A percentile compares a stretch with the other conserved stretches of the same genome.
These are phyloP conservation scores for Trichosurus vulpecula DNA, from an alignment of 2,797 vertebrate genomes.

Conservation along the genomic window DNA sequence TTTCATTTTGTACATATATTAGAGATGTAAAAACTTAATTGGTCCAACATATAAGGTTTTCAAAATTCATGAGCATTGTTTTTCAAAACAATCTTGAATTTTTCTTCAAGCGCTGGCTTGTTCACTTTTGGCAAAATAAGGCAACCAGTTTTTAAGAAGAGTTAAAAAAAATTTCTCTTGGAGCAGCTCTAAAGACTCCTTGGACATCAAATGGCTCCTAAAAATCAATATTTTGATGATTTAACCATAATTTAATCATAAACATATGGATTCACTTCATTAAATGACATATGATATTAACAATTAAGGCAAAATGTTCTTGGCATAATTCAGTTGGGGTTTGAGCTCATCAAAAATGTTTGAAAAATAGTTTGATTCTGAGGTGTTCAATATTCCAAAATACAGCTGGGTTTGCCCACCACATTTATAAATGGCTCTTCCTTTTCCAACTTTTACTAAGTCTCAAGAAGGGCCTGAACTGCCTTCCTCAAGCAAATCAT, in stretches of 20 bases:
- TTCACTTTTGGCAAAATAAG: conserved; percentile 13
- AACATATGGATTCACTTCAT: conserved; percentile 62
- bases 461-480: conserved; percentile 38
- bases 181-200: conserved; percentile 8
- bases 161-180: conserved; percentile 21
- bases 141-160: conserved; percentile 24
- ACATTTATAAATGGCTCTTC: conserved; percentile 11
- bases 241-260: conserved; percentile 50
- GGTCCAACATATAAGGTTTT: background rate
- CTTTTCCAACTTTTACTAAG: conserved; percentile 13
- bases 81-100: conserved; percentile 29
- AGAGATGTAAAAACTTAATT: conserved; percentile 15
- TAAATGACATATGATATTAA: conserved; percentile 57
- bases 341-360: conserved; percentile 54
- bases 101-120: conserved; percentile 13
- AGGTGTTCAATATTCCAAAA: conserved; percentile 41
- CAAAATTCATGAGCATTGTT: background rate
- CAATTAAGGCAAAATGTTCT: conserved; percentile 63
- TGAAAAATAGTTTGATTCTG: conserved; percentile 40
- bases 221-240: conserved; percentile 66
- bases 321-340: conserved; percentile 41
- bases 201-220: conserved; percentile 33
- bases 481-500: background rate
- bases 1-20: background rate
- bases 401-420: background rate